Percentiles rank a stretch among this genome's conserved stretches.
phyloP scores from a whole-genome alignment of 2,797 vertebrate species.

The Urophycis tenuis region DNA sequence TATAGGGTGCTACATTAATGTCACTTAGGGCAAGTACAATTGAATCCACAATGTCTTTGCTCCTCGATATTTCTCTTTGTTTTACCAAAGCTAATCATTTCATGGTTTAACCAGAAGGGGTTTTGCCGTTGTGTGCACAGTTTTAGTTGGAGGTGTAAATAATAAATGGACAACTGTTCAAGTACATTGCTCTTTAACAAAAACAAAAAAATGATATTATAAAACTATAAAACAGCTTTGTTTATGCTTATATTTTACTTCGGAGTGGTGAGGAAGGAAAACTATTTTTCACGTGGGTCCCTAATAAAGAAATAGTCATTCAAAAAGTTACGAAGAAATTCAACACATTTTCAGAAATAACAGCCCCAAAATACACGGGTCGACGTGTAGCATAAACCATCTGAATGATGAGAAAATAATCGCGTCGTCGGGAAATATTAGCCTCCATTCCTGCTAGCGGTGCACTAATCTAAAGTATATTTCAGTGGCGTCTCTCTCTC shows the following conservation, averaged over 20 bases:
- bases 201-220: background rate
- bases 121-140: background rate
- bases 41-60: background rate
- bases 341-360: too few relatives aligned
- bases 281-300: background rate
- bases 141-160: background rate
- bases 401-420: background rate
- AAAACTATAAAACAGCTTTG: background rate
- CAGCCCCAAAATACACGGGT: too few relatives aligned
- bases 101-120: background rate
- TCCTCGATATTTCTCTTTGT: background rate
- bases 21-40: too few relatives aligned
- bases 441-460: background rate
- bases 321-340: background rate
- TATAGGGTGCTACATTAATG: background rate
- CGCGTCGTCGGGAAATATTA: background rate
- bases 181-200: background rate
- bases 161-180: background rate
- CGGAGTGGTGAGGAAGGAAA: background rate
- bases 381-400: background rate
- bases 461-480: background rate
- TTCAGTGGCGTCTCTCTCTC: background rate
- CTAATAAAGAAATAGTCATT: background rate
- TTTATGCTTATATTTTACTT: background rate
- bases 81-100: background rate